Evolutionary conservation across 2,888 invertebrate genomes (phyloP).

Genomic region (Cerastis leucographa): DNA sequence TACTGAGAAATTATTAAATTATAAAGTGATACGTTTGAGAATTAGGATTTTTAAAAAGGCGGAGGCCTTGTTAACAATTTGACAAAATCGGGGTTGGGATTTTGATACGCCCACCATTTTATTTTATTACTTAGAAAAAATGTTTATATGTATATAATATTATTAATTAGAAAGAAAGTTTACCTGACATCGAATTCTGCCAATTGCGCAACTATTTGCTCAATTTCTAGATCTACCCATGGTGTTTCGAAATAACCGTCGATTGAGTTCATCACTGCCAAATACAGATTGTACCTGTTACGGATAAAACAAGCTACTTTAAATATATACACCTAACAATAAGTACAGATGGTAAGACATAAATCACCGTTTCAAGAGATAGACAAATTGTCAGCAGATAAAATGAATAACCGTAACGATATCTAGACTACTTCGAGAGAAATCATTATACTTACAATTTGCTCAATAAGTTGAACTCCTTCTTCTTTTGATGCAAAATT

Average conservation of each 20-base stretch:
- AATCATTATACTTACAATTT: constrained; percentile 91
- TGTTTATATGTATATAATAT: too few species aligned
- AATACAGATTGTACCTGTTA: constrained; percentile 91
- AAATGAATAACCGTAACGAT: not conserved
- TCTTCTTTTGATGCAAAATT: constrained; percentile 94
- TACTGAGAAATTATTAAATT: not conserved
- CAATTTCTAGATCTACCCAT: constrained; percentile 96
- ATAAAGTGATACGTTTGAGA: not conserved
- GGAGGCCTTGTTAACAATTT: not conserved
- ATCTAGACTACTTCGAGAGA: not conserved
- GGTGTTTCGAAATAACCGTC: constrained; percentile 96
- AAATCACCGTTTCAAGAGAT: not conserved
- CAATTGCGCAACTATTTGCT: constrained; percentile 94
- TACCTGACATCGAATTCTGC: constrained; percentile 95
- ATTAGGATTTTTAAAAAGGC: not conserved
- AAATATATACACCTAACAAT: not conserved
- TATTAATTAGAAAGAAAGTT: not conserved
- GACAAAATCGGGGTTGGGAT: not conserved
- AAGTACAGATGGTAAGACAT: not conserved
- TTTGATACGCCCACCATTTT: not conserved
- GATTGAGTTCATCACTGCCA: constrained; percentile 96
- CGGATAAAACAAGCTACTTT: constrained; percentile 22
- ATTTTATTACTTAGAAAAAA: not conserved
- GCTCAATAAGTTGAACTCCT: constrained; percentile 95
- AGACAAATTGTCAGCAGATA: not conserved